A percentile compares a stretch with the other conserved stretches of the same genome.
phyloP scores from a whole-genome alignment of 2,797 vertebrate genomes.

The Chaenodraco wilsoni region DNA sequence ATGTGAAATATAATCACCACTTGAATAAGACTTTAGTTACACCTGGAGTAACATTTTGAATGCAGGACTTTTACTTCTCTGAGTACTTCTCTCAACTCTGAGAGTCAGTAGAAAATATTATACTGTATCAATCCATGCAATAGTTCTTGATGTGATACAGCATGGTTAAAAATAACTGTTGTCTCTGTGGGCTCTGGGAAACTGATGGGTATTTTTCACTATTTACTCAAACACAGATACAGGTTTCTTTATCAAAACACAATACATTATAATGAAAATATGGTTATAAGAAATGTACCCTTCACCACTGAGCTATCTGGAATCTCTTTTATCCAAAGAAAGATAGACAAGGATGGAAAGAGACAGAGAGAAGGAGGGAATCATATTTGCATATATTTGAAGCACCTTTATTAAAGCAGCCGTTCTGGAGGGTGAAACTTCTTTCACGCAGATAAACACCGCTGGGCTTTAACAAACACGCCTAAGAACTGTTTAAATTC shows the following conservation, averaged over 20 bases:
- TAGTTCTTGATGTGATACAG: neutral
- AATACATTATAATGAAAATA: constrained; percentile 8
- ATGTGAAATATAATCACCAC: too few relatives aligned
- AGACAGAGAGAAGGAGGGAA: constrained; percentile 16
- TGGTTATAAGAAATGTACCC: neutral
- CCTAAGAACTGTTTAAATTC: constrained; percentile 71
- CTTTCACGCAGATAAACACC: constrained; percentile 55
- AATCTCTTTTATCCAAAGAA: constrained; percentile 43
- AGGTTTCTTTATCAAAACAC: neutral
- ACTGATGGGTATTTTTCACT: neutral
- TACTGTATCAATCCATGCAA: neutral
- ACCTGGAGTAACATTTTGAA: too few relatives aligned
- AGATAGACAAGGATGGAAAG: constrained; percentile 38
- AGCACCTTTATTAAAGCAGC: constrained; percentile 55
- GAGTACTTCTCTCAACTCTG: too few relatives aligned
- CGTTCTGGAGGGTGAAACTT: constrained; percentile 50
- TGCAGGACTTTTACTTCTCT: too few relatives aligned
- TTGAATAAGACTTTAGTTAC: too few relatives aligned
- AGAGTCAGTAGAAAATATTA: too few relatives aligned
- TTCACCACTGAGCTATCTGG: constrained; percentile 2
- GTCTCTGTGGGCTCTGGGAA: neutral
- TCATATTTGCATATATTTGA: constrained; percentile 67
- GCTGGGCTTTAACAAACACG: constrained; percentile 62
- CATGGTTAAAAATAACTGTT: neutral
- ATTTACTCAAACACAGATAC: neutral